Evolutionary conservation across 2,797 vertebrate genomes (phyloP), one percentile per base, ranked within the genome.

Genomic region (Pseudomugil tenellus): DNA sequence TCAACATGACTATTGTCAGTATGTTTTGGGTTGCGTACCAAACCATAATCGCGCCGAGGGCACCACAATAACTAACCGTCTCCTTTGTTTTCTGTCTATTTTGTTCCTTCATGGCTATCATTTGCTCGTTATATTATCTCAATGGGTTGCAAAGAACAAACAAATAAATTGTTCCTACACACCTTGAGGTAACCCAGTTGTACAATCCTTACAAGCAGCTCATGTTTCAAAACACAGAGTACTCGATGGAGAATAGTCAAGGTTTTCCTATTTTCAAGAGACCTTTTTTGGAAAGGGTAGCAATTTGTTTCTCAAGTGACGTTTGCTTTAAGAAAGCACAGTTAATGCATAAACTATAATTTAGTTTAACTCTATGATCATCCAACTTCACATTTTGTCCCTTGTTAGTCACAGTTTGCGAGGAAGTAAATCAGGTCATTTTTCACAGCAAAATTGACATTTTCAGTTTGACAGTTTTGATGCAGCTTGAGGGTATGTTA

Each of bases 91-190:
- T 81, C 39, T 29, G 11, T 83, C 37, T 35, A 59, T 64, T 83
- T 70, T 59, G 65, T 79, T 60, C 63, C 55, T 34, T 55, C 41
- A 43, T 11, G 0, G 54, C 59, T 66, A 74, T 70, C 23, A 59
- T 72, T 34, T 46, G 34, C 58, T 80, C 37, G 52, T 31, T 69
- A 73, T 73, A 64, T 58, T 54, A 34, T 58, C 39, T 28, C 55
- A 17, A 14, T 66, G 60, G 56, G 0, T 16, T 49, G 69, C 29
- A 63, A 61, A 64, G 63, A 46, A 52, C 67, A 69, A 67, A 61
- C 59, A 19, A 41, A 41, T 59, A 3, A 79, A 72, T 79, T 84
- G 74, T 80, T 72, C 80, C 57, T 53, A 67, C 71, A 63, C 57
- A 68, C 70, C 63, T 57, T 70, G 58, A 67, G 51, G 39, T 53